phyloP scores from a whole-genome alignment of 2,113 vertebrate species.

The Isurus oxyrinchus region DNA sequence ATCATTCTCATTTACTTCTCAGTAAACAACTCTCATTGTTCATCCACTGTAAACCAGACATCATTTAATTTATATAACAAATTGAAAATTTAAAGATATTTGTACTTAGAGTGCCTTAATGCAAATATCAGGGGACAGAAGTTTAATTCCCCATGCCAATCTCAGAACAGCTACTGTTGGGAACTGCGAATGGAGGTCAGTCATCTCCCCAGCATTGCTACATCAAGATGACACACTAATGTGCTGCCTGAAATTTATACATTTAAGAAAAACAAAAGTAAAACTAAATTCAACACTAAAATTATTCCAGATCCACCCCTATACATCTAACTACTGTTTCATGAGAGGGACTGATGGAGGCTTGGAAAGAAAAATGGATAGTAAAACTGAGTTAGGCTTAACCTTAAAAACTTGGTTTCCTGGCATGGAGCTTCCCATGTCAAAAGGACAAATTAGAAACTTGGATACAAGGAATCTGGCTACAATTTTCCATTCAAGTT shows the following conservation, averaged over 20 bases:
- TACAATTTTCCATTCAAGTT: not conserved
- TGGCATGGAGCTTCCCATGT: not conserved
- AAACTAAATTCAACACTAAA: not conserved
- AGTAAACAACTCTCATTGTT: too few relatives aligned
- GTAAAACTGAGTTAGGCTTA: not conserved
- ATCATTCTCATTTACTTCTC: too few relatives aligned
- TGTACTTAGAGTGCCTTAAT: too few relatives aligned
- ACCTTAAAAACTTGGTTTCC: not conserved
- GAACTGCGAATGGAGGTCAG: not conserved
- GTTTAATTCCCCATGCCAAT: not conserved
- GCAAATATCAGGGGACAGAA: not conserved
- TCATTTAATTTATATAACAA: too few relatives aligned
- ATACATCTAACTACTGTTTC: not conserved
- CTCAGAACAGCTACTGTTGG: not conserved
- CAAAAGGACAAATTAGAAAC: not conserved
- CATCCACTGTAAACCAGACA: too few relatives aligned
- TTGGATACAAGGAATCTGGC: not conserved
- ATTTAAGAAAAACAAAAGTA: not conserved
- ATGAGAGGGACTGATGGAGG: not conserved
- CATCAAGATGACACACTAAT: not conserved
- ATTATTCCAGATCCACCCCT: not conserved
- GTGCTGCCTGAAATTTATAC: not conserved
- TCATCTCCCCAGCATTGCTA: not conserved
- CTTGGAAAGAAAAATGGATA: not conserved
- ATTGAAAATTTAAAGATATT: too few relatives aligned